These are phyloP conservation scores for Stegana nigrithorax DNA, from an alignment of 2,888 invertebrate genomes.

Conservation along the genomic window DNA sequence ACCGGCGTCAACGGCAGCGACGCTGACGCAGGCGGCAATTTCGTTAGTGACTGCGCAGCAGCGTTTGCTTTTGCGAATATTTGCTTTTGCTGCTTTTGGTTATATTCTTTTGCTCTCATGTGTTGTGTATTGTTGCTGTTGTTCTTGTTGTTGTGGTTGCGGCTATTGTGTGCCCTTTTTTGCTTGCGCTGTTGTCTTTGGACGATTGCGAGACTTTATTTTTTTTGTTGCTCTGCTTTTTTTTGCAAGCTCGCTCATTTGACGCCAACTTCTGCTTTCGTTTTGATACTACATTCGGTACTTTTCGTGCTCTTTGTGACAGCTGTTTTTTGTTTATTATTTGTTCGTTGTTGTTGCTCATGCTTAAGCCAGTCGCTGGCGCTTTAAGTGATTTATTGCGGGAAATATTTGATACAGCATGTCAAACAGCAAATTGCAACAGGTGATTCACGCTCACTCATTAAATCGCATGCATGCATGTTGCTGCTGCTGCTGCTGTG, in stretches of 20 bases:
- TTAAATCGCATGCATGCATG: not conserved
- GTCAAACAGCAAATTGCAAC: no score
- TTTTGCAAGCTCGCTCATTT: slow-evolving; percentile 9
- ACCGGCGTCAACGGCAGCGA: no score
- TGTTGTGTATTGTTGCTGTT: slow-evolving; percentile 15
- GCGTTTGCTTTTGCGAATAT: slow-evolving; percentile 23
- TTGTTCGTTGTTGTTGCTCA: slow-evolving; percentile 31
- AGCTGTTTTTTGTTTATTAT: slow-evolving; percentile 9
- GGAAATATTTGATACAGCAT: slow-evolving; percentile 38
- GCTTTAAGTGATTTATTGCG: slow-evolving; percentile 48
- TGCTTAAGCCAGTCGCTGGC: slow-evolving; percentile 35
- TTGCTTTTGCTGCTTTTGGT: not conserved
- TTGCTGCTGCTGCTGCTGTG: no score
- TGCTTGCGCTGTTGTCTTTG: not conserved
- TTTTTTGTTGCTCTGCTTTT: slow-evolving; percentile 32
- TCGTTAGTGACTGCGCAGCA: not conserved
- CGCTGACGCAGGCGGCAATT: slow-evolving; percentile 1
- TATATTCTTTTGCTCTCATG: slow-evolving; percentile 33
- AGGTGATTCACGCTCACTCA: slow-evolving; percentile 43
- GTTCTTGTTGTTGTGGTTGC: slow-evolving; percentile 16
- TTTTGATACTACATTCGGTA: slow-evolving; percentile 37
- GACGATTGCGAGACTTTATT: slow-evolving; percentile 38
- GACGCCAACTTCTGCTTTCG: slow-evolving; percentile 7
- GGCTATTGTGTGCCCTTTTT: not conserved
- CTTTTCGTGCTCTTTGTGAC: slow-evolving; percentile 32